phyloP scores from a whole-genome alignment of 2,888 invertebrate species.

The Diaprepes abbreviatus region DNA sequence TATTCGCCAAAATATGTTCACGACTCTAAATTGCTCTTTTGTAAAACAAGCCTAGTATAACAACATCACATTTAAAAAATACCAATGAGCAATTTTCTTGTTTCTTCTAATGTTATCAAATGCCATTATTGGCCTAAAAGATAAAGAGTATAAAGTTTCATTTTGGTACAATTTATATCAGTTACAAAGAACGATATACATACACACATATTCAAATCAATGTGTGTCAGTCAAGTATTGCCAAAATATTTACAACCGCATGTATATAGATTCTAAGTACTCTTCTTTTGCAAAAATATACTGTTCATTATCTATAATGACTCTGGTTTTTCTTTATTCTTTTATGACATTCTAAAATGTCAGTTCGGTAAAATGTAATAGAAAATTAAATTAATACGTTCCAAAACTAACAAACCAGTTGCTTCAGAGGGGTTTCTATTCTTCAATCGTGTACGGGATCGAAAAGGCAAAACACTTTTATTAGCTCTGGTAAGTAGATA shows the following conservation, averaged over 20 bases:
- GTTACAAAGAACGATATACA: slow-evolving; percentile 20
- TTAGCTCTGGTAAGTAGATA: slow-evolving; percentile 27
- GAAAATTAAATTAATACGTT: slow-evolving; percentile 29
- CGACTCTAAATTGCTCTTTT: slow-evolving; percentile 14
- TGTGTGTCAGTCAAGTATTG: slow-evolving; percentile 6
- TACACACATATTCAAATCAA: background rate
- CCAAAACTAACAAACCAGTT: slow-evolving; percentile 5
- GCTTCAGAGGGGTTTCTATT: slow-evolving; percentile 4
- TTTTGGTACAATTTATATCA: slow-evolving; percentile 16
- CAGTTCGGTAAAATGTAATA: slow-evolving; percentile 26
- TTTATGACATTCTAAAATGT: slow-evolving; percentile 18
- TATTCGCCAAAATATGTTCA: background rate
- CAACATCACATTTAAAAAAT: slow-evolving; percentile 47
- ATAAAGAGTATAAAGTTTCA: slow-evolving; percentile 34
- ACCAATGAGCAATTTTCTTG: slow-evolving; percentile 46
- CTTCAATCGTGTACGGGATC: slow-evolving; percentile 8
- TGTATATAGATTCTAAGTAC: slow-evolving; percentile 1
- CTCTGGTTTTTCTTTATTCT: slow-evolving; percentile 19
- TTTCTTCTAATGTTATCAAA: slow-evolving; percentile 16
- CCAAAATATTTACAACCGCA: slow-evolving; percentile 24
- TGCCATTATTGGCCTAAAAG: slow-evolving; percentile 34
- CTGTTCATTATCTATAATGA: slow-evolving; percentile 31
- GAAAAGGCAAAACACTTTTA: slow-evolving; percentile 21
- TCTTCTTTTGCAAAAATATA: slow-evolving; percentile 43
- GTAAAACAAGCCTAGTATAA: slow-evolving; percentile 43